phyloP scores from a whole-genome alignment of 2,113 vertebrate species.

The Erinaceus europaeus region DNA sequence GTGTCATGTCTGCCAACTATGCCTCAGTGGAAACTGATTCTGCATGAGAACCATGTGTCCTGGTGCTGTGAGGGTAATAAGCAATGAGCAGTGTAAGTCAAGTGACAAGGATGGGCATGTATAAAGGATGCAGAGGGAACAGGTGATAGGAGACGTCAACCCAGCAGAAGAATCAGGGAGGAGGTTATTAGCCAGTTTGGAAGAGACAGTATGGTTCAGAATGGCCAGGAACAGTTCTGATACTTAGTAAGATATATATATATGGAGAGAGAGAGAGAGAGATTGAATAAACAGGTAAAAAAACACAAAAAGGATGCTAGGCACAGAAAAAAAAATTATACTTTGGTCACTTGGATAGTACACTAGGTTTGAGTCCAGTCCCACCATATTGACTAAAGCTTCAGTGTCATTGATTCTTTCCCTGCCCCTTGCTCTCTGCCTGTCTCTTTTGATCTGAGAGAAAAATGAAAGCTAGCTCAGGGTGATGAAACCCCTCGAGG shows the following conservation, averaged over 20 bases:
- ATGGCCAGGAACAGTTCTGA: not conserved
- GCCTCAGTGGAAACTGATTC: too few relatives aligned
- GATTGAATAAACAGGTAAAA: not conserved
- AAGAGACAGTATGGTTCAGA: not conserved
- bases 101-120: not conserved
- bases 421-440: too few relatives aligned
- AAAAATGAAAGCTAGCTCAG: too few relatives aligned
- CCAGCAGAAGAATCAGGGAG: not conserved
- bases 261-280: too few relatives aligned
- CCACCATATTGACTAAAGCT: too few relatives aligned
- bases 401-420: too few relatives aligned
- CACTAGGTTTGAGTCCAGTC: too few relatives aligned
- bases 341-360: too few relatives aligned
- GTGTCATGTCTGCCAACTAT: not conserved
- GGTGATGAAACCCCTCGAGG: too few relatives aligned
- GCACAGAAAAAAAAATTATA: too few relatives aligned
- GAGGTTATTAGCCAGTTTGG: not conserved
- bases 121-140: not conserved
- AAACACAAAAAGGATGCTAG: not conserved
- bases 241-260: not conserved
- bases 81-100: not conserved
- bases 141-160: not conserved
- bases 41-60: fast-evolving
- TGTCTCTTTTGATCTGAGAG: too few relatives aligned
- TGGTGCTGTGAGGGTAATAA: not conserved